Percentiles rank a stretch among this genome's conserved stretches.
phyloP scores from a whole-genome alignment of 2,888 invertebrate species.

The Drosophila neutralis region DNA sequence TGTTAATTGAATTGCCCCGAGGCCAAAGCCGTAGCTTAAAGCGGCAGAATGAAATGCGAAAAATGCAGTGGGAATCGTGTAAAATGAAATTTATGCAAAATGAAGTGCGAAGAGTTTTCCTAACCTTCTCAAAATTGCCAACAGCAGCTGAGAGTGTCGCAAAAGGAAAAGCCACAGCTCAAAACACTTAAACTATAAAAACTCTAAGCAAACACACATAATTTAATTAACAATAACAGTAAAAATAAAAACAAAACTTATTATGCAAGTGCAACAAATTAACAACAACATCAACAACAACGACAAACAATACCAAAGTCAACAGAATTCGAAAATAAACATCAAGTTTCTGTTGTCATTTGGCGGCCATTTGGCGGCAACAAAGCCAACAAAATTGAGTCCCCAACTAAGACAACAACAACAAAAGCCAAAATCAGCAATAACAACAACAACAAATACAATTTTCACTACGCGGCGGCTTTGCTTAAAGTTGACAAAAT shows the following conservation, averaged over 20 bases:
- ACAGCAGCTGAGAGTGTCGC: slow-evolving; percentile 44
- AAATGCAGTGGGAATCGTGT: slow-evolving; percentile 23
- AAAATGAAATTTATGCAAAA: slow-evolving; percentile 7
- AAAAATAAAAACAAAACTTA: slow-evolving; percentile 26
- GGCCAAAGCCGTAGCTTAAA: slow-evolving; percentile 35
- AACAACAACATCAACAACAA: slow-evolving; percentile 15
- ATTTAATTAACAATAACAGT: slow-evolving; percentile 17
- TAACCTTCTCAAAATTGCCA: neutral
- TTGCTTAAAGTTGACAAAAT: slow-evolving; percentile 82
- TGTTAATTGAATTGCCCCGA: slow-evolving; percentile 68
- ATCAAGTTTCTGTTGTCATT: slow-evolving; percentile 19
- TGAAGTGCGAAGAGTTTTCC: neutral
- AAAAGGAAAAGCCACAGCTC: slow-evolving; percentile 30
- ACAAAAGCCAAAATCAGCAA: slow-evolving; percentile 25
- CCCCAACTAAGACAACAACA: slow-evolving; percentile 37
- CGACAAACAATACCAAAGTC: slow-evolving; percentile 48
- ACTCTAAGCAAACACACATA: slow-evolving; percentile 12
- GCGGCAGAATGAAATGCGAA: slow-evolving; percentile 6
- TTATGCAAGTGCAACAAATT: slow-evolving; percentile 68
- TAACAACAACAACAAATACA: slow-evolving; percentile 53
- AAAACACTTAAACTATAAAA: slow-evolving; percentile 6
- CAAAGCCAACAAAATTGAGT: slow-evolving; percentile 71
- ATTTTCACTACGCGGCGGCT: slow-evolving; percentile 63
- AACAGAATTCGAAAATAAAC: slow-evolving; percentile 36
- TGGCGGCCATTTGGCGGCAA: slow-evolving; percentile 63